Evolutionary conservation across 2,113 vertebrate species (phyloP), one percentile per base, ranked within the genome.

Genomic region (Sander vitreus): DNA sequence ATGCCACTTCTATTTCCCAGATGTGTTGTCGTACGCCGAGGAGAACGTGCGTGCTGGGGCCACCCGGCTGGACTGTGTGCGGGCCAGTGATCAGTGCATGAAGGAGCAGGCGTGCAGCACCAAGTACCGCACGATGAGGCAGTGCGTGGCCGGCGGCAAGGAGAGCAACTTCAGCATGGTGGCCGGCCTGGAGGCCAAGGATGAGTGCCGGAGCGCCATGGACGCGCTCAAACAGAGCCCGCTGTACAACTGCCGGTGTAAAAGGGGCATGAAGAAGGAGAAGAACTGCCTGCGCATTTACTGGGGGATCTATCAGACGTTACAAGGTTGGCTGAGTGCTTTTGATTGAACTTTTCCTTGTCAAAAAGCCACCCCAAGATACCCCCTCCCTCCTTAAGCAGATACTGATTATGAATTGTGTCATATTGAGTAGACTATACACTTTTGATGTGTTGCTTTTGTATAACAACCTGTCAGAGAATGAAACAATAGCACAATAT

Each of bases 251-350:
- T 99, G 98, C 93, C 96, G 97, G 83, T 99, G 98, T 87, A 99
- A 96, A 88, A 91, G 98, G 83, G 98, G 97, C 74, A 99, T 99
- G 98, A 99, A 99, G 96, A 99, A 99, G 62, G 98, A 99, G 92
- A 99, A 99, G 89, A 98, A 99, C 92, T 99, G 98, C 84, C 95
- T 99, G 91, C 96, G 98, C 83, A 98, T 99, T 83, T 99, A 98
- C 93, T 99, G 98, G 98, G 97, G 97, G 86, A 97, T 99, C 95
- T 99, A 99, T 90, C 98, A 98, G 95, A 97, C 97, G 62, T 93
- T 99, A 76, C 97, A 98, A 95, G 97, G 98, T 99, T 93, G 0
- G 87, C 62, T 25, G 13, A 5, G 21, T 5, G 57, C 4, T 69
- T 50, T 27, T 8, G 27, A 9, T 11, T 39, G 3, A 70, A 66